phyloP scores from a whole-genome alignment of 2,113 vertebrate genomes.

The Malurus alboscapulatus region DNA sequence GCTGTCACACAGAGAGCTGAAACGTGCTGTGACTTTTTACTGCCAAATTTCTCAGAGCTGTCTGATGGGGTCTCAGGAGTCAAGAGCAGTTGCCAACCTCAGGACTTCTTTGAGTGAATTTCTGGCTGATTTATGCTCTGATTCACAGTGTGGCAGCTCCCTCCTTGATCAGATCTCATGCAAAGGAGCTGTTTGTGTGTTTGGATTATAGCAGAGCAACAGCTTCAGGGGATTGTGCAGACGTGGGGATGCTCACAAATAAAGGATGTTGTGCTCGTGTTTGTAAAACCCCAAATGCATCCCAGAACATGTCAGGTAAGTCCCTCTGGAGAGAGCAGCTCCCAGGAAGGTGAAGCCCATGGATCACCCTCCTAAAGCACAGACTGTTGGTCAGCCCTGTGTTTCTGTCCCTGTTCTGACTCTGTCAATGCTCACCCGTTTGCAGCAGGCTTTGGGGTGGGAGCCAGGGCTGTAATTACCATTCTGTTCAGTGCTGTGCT shows the following conservation, averaged over 20 bases:
- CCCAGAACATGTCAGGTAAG: not conserved
- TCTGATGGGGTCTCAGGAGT: not conserved
- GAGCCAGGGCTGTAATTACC: not conserved
- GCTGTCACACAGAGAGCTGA: not conserved
- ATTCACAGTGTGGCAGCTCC: not conserved
- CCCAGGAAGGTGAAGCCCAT: not conserved
- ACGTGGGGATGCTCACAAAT: accelerated
- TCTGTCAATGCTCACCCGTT: accelerated
- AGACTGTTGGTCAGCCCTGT: accelerated
- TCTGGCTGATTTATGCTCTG: not conserved
- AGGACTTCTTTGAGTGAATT: not conserved
- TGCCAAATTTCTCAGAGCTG: not conserved
- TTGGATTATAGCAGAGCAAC: accelerated
- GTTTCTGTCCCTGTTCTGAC: not conserved
- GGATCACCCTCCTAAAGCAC: not conserved
- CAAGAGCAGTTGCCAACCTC: not conserved
- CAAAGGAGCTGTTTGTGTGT: not conserved
- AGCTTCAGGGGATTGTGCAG: accelerated
- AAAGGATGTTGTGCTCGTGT: accelerated
- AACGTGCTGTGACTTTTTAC: not conserved
- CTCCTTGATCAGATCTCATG: not conserved
- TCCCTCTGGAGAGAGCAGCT: not conserved
- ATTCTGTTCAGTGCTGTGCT: not conserved
- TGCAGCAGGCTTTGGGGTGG: not conserved
- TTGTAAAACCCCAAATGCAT: not conserved